Evolutionary conservation across 2,797 vertebrate genomes (phyloP), one percentile per base, ranked within the genome.

Genomic region (Diceros bicornis): DNA sequence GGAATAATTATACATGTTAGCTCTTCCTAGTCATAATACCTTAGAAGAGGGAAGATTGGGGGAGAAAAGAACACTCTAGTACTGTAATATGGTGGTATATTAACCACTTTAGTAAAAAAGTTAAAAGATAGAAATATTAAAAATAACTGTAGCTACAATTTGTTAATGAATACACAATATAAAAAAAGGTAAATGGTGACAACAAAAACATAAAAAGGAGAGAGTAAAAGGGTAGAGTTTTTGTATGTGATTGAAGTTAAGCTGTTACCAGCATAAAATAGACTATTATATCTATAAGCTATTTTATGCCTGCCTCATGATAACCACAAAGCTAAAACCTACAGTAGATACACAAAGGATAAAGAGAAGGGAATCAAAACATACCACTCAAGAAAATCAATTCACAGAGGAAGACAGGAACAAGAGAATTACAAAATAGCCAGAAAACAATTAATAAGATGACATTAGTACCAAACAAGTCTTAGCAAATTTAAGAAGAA

Each of bases 1-100:
- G 88, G 95, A 96, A 94, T 96, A 97, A 96, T 95, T 94, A 95
- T 41, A 97, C 47, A 97, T 69, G 55, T 78, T 66, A 91, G 41
- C 77, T 91, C 68, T 95, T 97, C 84, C 94, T 72, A 77, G 37
- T 64, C 62, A 66, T 74, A 77, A 94, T 91, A 90, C 74, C 88
- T 97, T 85, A 1, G 94, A 96, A 88, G 96, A 94, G 69, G 83
- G 34, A 91, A 86, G 66, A 55, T 47, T 78, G 89, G 25, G 95
- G 25, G 5, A 71, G 12, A n/a, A n/a, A n/a, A 68, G 61, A 59
- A 77, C 18, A 64, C 9, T 64, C 16, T 12, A 64, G 77, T 68
- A 57, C 16, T 68, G 62, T 18, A 47, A 34, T 16, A 29, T 44
- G 25, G 29, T 34, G 32, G 20, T 59, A 10, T 86, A 29, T 93